Evolutionary conservation across 2,113 vertebrate species (phyloP), one percentile per base, ranked within the genome.

Genomic region (Actenoides lindsayi): DNA sequence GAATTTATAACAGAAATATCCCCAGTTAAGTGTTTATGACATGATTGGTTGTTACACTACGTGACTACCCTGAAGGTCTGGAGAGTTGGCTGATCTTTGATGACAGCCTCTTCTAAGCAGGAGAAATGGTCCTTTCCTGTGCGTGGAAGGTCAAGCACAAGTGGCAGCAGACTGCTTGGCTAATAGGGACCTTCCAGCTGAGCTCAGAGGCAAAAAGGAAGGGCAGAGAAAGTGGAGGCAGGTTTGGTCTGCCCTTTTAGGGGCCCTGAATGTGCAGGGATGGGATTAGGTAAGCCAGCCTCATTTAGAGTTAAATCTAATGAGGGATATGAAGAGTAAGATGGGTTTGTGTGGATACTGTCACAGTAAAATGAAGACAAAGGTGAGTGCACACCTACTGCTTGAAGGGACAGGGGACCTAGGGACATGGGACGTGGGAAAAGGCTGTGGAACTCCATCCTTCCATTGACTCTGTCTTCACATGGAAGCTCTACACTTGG

Each of bases 141-240:
- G 11, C 2, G 4, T 20, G 14, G 67, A 64, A 68, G 31, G 39
- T 83, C 44, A 59, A 28, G 15, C 7, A 16, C 0, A 0, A 0
- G 0, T 70, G 71, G 50, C 83, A 81, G 39, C 30, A 65, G 68
- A 19, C 51, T 75, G 21, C 5, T 13, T 59, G 51, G 25, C 23
- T 83, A 86, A 44, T 1, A 6, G n/a, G 28, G 30, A 80, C 20
- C 37, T 93, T 83, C 63, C 15, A 68, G 33, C 50, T 76, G 30
- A 88, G 39, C 48, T 51, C 27, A 59, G 15, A 17, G 39, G 10
- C 28, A 67, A 76, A 67, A 81, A 65, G 8, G 24, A 85, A 50
- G 10, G 71, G 16, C 64, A 46, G 50, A 62, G 59, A 53, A n/a
- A 15, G 17, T 81, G 51, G n/a, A 59, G 25, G 5, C 25, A 68